phyloP scores from a whole-genome alignment of 2,113 vertebrate species.

The Drymodes brunneopygia region DNA sequence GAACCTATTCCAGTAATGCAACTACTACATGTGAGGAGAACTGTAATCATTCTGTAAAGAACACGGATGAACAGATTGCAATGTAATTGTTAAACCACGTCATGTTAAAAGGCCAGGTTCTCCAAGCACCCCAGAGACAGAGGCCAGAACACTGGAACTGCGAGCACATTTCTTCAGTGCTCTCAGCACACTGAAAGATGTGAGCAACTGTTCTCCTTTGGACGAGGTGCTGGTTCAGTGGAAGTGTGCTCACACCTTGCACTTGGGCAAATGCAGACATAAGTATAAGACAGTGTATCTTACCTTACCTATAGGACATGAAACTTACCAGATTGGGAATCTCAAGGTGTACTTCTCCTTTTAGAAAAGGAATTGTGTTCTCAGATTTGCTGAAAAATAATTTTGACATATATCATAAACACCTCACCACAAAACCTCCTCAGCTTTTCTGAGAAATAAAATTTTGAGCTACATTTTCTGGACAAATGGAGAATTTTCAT shows the following conservation, averaged over 20 bases:
- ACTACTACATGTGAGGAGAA: not conserved
- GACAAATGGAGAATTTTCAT: not conserved
- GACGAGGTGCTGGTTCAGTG: not conserved
- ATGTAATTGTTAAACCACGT: not conserved
- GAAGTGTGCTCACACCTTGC: not conserved
- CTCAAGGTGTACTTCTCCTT: conserved; percentile 76
- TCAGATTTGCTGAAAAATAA: conserved; percentile 60
- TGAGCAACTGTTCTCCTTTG: not conserved
- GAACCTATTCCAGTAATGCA: not conserved
- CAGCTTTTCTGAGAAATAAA: not conserved
- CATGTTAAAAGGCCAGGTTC: not conserved
- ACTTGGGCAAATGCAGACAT: not conserved
- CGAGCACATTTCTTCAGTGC: not conserved
- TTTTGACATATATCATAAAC: not conserved
- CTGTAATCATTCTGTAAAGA: not conserved
- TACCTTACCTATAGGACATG: not conserved
- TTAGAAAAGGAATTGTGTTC: conserved; percentile 67
- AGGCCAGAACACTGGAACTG: not conserved
- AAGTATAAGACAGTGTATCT: not conserved
- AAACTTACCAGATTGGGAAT: conserved; percentile 77
- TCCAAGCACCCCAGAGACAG: not conserved
- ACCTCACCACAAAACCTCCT: not conserved
- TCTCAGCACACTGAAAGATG: not conserved
- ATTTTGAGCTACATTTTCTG: not conserved
- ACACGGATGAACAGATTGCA: not conserved